phyloP scores from a whole-genome alignment of 2,113 vertebrate species.

The Gambusia holbrooki region DNA sequence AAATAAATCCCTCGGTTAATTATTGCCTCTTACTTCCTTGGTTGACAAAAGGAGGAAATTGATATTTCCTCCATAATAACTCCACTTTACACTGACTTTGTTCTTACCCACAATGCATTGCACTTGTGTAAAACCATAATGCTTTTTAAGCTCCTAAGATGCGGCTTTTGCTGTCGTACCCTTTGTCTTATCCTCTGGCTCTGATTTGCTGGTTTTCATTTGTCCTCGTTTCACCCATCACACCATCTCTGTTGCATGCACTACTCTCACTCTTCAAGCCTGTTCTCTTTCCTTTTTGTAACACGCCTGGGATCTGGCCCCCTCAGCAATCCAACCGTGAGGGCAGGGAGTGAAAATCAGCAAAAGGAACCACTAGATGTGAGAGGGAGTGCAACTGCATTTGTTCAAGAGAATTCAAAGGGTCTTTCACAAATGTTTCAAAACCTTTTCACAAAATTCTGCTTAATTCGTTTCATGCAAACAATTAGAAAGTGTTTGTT shows the following conservation, averaged over 20 bases:
- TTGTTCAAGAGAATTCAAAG: neutral
- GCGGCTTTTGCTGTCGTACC: conserved; percentile 31
- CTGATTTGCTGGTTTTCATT: conserved; percentile 15
- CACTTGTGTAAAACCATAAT: neutral
- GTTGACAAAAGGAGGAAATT: conserved; percentile 15
- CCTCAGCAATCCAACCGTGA: conserved; percentile 43
- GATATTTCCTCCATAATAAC: conserved; percentile 10
- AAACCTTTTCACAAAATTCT: neutral
- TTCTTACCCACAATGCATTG: neutral
- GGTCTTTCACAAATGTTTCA: neutral
- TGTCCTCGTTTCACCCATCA: conserved; percentile 54
- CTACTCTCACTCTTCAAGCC: conserved; percentile 32
- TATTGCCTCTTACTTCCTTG: conserved; percentile 10
- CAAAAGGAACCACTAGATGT: conserved; percentile 3
- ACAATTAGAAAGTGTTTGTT: neutral
- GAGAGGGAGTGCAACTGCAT: conserved; percentile 14
- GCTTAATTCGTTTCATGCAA: neutral
- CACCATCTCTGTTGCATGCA: neutral
- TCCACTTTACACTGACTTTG: neutral
- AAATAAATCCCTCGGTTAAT: neutral
- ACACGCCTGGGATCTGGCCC: conserved; percentile 53
- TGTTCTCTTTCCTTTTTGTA: conserved; percentile 20
- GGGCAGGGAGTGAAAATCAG: conserved; percentile 9
- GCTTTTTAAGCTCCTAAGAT: conserved; percentile 6
- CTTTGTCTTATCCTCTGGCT: conserved; percentile 31